phyloP scores from a whole-genome alignment of 1,140 invertebrate species.

The Schlechtendalia chinensis region DNA sequence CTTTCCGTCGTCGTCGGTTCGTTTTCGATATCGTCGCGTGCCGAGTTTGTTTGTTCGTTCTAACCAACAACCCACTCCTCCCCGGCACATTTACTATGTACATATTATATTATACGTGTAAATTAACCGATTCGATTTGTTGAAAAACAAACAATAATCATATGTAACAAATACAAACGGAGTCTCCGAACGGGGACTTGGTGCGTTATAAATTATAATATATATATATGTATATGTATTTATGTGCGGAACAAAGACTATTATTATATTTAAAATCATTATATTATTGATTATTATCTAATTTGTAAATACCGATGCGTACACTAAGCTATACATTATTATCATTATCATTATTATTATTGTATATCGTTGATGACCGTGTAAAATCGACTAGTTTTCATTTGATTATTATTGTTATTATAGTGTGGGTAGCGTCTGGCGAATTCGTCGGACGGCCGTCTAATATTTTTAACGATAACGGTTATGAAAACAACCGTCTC shows the following conservation, averaged over 20 bases:
- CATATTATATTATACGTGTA: background rate
- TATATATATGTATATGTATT: background rate
- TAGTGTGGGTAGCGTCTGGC: too few relatives aligned
- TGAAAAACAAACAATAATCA: background rate
- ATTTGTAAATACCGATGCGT: slow-evolving; percentile 40
- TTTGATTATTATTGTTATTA: slow-evolving; percentile 29
- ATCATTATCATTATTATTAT: slow-evolving; percentile 9
- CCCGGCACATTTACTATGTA: background rate
- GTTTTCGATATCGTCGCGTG: too few relatives aligned
- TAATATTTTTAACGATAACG: background rate
- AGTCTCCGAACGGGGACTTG: too few relatives aligned
- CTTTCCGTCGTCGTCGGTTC: too few relatives aligned
- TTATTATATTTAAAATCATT: background rate
- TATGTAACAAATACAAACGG: too few relatives aligned
- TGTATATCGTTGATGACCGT: slow-evolving; percentile 38
- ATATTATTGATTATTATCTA: slow-evolving; percentile 31
- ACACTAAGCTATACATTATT: slow-evolving; percentile 7
- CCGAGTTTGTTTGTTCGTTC: too few relatives aligned
- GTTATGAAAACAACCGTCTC: slow-evolving; percentile 24
- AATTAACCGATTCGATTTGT: background rate
- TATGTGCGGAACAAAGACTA: slow-evolving; percentile 37
- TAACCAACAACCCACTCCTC: too few relatives aligned
- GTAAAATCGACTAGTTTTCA: slow-evolving; percentile 9
- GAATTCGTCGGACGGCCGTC: too few relatives aligned
- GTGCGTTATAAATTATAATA: background rate